Evolutionary conservation across 2,888 invertebrate species (phyloP).

Genomic region (Mythimna albipuncta): DNA sequence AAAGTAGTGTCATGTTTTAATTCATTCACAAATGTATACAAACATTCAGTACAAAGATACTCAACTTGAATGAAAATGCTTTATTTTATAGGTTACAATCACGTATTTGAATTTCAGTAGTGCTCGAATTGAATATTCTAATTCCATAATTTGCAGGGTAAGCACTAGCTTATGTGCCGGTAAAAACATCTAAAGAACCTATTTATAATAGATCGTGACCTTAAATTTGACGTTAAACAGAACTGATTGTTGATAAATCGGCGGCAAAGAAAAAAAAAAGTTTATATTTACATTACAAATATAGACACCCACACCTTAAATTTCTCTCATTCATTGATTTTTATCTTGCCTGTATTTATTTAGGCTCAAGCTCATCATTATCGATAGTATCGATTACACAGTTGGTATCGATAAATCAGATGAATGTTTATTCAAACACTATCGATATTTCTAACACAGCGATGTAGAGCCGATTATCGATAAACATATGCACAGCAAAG

Average conservation of each 20-base stretch:
- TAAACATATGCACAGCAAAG: constrained; percentile 28
- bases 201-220: neutral
- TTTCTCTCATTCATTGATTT: constrained; percentile 63
- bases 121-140: constrained; percentile 4
- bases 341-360: constrained; percentile 73
- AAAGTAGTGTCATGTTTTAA: no score
- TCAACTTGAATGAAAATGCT: neutral
- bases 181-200: neutral
- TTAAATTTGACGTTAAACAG: constrained; percentile 10
- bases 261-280: constrained; percentile 9
- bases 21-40: neutral
- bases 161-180: constrained; percentile 17
- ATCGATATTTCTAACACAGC: constrained; percentile 48
- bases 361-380: constrained; percentile 76
- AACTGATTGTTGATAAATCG: neutral
- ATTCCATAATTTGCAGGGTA: constrained; percentile 23
- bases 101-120: constrained; percentile 1
- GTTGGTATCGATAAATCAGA: constrained; percentile 75
- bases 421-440: constrained; percentile 56
- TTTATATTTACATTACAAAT: constrained; percentile 47
- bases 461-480: constrained; percentile 53
- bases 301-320: constrained; percentile 64
- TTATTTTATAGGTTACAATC: neutral
- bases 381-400: constrained; percentile 76
- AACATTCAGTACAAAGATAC: no score